phyloP scores from a whole-genome alignment of 1,140 invertebrate species.

The Brachionus angularis region DNA sequence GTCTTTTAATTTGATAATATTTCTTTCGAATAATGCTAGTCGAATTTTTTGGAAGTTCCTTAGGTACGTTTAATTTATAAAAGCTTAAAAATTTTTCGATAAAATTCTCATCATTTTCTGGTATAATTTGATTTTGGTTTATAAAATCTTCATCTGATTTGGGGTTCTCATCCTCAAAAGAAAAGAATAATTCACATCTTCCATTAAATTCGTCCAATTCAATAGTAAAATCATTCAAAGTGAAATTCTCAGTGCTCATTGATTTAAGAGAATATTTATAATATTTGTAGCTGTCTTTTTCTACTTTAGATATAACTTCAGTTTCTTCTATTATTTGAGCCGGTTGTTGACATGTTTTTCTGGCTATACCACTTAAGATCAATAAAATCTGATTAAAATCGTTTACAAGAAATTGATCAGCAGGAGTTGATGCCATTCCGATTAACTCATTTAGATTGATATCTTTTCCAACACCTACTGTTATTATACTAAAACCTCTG shows the following conservation, averaged over 20 bases:
- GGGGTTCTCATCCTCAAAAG: constrained; percentile 13
- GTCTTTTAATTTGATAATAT: background rate
- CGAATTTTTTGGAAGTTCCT: background rate
- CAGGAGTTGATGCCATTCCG: constrained; percentile 19
- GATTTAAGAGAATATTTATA: constrained; percentile 7
- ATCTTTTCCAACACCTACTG: background rate
- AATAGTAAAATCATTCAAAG: background rate
- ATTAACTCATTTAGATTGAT: background rate
- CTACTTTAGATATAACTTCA: background rate
- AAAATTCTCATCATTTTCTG: constrained; percentile 15
- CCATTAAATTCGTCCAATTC: background rate
- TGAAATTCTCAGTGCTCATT: background rate
- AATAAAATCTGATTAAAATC: constrained; percentile 19
- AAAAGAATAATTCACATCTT: background rate
- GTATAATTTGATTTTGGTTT: background rate
- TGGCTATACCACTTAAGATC: background rate
- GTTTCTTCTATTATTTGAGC: background rate
- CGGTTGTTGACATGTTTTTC: constrained; percentile 27
- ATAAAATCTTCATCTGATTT: constrained; percentile 25
- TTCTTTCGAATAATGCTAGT: background rate
- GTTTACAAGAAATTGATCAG: constrained; percentile 20
- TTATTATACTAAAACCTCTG: constrained; percentile 1
- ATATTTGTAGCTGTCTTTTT: constrained; percentile 8
- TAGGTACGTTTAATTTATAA: background rate
- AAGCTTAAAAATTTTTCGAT: background rate